Conservation (phyloP, 2,888 invertebrate species). For the Unio pictorum region DNA sequence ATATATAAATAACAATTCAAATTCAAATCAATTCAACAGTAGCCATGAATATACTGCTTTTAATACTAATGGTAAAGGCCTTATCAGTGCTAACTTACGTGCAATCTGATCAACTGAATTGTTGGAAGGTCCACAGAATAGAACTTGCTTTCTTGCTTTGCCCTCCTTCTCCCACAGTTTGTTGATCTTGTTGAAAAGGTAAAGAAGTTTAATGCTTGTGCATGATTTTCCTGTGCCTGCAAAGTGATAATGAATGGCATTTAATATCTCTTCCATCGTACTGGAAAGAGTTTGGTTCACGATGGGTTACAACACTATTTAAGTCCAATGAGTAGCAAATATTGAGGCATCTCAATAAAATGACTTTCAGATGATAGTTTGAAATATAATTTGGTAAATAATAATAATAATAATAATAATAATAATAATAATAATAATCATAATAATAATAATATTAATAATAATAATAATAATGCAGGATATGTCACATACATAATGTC, state of each 20-base stretch:
- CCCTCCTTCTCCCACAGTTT: slow-evolving; percentile 22
- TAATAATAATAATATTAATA: no score
- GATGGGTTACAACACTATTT: no score
- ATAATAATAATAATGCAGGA: no score
- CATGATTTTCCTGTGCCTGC: slow-evolving; percentile 65
- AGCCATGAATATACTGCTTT: not conserved
- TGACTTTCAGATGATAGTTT: no score
- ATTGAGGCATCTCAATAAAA: no score
- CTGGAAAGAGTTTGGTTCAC: not conserved
- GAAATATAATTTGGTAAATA: no score
- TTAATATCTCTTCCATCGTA: no score
- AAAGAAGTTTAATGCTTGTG: slow-evolving; percentile 58
- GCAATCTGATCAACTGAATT: slow-evolving; percentile 66
- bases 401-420: no score
- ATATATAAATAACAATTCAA: no score
- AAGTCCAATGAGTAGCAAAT: no score
- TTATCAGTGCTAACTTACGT: slow-evolving; percentile 39
- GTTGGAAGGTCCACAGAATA: slow-evolving; percentile 68
- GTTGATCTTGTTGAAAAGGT: slow-evolving; percentile 47
- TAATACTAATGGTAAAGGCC: not conserved
- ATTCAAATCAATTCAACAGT: not conserved
- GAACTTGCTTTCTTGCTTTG: slow-evolving; percentile 44
- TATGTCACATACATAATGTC: no score
- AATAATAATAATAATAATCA: no score
- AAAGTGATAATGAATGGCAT: not conserved